A percentile compares a stretch with the other conserved stretches of the same genome.
Evolutionary conservation across 1,140 invertebrate genomes (phyloP).

Genomic region (Orius insidiosus): DNA sequence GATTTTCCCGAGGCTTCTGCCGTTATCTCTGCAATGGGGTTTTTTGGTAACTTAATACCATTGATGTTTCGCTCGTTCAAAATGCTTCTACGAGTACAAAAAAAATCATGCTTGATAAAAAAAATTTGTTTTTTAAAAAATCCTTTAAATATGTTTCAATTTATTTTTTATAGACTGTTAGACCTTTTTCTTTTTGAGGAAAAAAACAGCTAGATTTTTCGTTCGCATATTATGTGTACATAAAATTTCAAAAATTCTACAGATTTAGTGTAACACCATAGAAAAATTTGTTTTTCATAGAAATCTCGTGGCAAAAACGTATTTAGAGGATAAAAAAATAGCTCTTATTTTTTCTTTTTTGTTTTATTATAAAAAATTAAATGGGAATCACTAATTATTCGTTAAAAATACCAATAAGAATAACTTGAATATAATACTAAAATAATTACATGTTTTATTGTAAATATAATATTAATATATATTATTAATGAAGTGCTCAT

Average conservation of each 20-base stretch:
- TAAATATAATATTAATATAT: slow-evolving; percentile 4
- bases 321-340: no score
- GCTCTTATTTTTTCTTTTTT: not conserved
- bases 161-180: no score
- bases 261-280: no score
- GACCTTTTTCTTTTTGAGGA: no score
- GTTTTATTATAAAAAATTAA: not conserved
- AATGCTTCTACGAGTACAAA: not conserved
- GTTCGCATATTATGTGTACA: no score
- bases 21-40: slow-evolving; percentile 8
- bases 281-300: no score
- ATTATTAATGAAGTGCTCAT: slow-evolving; percentile 5
- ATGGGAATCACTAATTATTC: not conserved
- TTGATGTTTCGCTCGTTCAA: not conserved
- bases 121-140: not conserved
- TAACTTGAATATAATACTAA: slow-evolving; percentile 1
- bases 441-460: slow-evolving; percentile 2
- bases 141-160: no score
- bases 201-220: no score
- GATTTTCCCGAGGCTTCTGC: not conserved
- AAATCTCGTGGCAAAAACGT: no score
- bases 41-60: not conserved
- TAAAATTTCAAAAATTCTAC: no score
- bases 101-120: not conserved
- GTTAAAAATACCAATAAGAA: no score